A percentile compares a stretch with the other conserved stretches of the same genome.
These are phyloP conservation scores for Oryzias curvinotus DNA, from an alignment of 2,113 vertebrate genomes.

Conservation along the genomic window DNA sequence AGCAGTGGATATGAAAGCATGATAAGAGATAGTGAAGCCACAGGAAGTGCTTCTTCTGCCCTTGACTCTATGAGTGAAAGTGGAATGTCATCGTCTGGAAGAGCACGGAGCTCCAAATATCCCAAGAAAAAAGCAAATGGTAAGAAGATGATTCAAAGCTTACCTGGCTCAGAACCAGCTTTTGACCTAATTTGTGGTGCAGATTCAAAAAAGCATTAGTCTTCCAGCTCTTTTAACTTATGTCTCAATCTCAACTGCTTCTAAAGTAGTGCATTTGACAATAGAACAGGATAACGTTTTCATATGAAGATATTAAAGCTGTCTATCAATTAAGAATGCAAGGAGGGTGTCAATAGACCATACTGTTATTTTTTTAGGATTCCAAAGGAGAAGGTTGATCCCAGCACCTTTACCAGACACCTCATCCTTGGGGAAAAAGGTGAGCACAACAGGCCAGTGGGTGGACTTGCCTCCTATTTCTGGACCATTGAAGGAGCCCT, in stretches of 20 bases:
- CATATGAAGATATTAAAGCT: too few relatives aligned
- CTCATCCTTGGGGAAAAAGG: constrained; percentile 87
- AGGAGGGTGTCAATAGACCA: too few relatives aligned
- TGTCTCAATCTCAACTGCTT: too few relatives aligned
- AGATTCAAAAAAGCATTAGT: too few relatives aligned
- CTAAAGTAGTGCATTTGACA: too few relatives aligned
- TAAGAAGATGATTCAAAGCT: constrained; percentile 54
- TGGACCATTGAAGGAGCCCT: constrained; percentile 91
- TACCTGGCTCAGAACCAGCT: too few relatives aligned
- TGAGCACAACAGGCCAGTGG: constrained; percentile 87
- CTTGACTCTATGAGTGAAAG: constrained; percentile 96
- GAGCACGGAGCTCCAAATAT: constrained; percentile 87
- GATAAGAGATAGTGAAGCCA: constrained; percentile 96
- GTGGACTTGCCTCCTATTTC: constrained; percentile 93
- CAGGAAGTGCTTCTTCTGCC: constrained; percentile 92
- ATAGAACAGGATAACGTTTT: too few relatives aligned
- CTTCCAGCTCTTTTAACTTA: too few relatives aligned
- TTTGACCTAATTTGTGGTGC: too few relatives aligned
- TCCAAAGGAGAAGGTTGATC: constrained; percentile 91
- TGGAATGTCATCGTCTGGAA: constrained; percentile 85
- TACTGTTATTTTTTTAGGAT: constrained; percentile 74
- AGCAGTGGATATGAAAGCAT: constrained; percentile 98
- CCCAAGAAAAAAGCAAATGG: constrained; percentile 94
- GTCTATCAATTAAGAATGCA: too few relatives aligned
- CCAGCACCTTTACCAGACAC: constrained; percentile 90